These are phyloP conservation scores for Coptodon rendalli DNA, from an alignment of 2,113 vertebrate genomes.

Conservation along the genomic window DNA sequence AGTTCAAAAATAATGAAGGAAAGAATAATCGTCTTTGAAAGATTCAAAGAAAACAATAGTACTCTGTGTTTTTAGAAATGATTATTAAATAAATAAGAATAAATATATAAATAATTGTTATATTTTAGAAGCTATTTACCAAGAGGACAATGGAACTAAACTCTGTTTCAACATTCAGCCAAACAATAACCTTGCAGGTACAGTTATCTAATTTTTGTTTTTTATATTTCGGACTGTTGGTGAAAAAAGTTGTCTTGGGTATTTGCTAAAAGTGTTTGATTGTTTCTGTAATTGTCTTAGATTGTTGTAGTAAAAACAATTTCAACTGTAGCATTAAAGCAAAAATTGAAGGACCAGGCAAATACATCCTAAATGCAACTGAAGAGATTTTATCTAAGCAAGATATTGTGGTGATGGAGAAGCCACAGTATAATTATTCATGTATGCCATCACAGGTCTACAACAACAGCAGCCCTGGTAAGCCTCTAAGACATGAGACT, in stretches of 20 bases:
- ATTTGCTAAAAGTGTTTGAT: neutral
- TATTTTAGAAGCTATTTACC: neutral
- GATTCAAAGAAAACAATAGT: neutral
- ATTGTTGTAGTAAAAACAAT: fast-evolving
- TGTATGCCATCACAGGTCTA: neutral
- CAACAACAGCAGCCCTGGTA: neutral
- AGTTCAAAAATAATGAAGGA: neutral
- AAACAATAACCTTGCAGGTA: fast-evolving
- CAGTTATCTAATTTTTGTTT: neutral
- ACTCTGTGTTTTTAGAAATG: neutral
- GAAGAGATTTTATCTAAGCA: neutral
- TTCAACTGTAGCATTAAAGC: neutral
- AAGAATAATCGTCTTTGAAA: neutral
- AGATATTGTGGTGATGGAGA: neutral
- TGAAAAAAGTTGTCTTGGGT: neutral
- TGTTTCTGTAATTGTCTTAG: neutral
- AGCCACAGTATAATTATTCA: fast-evolving
- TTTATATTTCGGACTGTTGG: neutral
- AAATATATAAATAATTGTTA: neutral
- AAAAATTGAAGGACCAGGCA: fast-evolving
- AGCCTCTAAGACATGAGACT: neutral
- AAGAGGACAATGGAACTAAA: fast-evolving
- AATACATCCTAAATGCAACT: fast-evolving
- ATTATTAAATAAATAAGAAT: neutral
- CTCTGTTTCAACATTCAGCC: neutral